These are phyloP conservation scores for Leuciscus idus DNA, from an alignment of 2,113 vertebrate genomes.

Conservation along the genomic window DNA sequence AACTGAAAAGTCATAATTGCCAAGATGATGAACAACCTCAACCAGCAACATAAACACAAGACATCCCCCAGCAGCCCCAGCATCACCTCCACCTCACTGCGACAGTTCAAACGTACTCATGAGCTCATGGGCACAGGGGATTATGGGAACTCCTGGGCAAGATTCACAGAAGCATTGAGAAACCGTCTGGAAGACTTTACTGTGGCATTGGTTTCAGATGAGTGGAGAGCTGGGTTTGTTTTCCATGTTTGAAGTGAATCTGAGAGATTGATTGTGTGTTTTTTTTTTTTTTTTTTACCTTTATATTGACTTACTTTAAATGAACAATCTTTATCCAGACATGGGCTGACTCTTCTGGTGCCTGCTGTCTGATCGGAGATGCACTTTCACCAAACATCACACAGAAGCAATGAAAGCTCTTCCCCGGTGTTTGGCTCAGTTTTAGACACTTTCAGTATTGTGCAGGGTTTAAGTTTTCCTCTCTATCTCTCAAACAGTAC, in stretches of 20 bases:
- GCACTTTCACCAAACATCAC: neutral
- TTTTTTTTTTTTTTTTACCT: neutral
- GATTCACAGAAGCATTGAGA: neutral
- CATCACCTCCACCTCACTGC: neutral
- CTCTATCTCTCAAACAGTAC: neutral
- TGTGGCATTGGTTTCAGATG: neutral
- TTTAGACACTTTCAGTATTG: neutral
- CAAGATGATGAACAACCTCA: neutral
- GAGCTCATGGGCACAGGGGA: conserved; percentile 18
- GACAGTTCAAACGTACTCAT: neutral
- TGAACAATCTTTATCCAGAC: neutral
- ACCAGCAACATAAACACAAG: neutral
- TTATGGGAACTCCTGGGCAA: neutral
- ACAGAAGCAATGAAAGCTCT: neutral
- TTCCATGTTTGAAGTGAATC: neutral
- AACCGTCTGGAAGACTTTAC: neutral
- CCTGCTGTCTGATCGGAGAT: neutral
- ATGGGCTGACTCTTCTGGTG: neutral
- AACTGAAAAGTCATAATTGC: neutral
- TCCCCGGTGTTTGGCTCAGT: neutral
- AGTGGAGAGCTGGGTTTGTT: neutral
- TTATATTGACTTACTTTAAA: neutral
- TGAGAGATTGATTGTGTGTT: neutral
- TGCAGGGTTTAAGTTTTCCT: neutral
- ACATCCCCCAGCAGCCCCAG: neutral